Percentiles rank a stretch among this genome's conserved stretches.
These are phyloP conservation scores for Nothocercus julius DNA, from an alignment of 2,113 vertebrate genomes.

Conservation along the genomic window DNA sequence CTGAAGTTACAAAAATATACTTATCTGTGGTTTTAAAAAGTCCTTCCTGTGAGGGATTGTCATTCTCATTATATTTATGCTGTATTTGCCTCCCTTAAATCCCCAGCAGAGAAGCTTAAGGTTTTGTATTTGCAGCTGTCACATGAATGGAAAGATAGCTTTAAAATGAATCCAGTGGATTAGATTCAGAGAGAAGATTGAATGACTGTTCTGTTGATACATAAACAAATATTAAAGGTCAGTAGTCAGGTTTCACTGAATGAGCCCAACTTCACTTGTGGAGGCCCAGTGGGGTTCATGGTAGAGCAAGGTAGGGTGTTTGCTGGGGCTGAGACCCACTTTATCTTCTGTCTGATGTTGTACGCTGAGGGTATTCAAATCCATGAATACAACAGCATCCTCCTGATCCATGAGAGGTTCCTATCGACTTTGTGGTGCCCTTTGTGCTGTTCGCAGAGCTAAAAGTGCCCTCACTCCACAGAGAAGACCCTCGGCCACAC, in stretches of 20 bases:
- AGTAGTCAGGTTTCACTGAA: not conserved
- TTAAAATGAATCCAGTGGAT: not conserved
- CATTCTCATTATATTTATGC: not conserved
- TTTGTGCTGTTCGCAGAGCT: not conserved
- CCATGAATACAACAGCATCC: not conserved
- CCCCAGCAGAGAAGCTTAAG: not conserved
- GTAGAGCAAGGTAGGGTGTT: not conserved
- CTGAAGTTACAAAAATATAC: not conserved
- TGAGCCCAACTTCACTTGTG: not conserved
- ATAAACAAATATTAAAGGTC: not conserved
- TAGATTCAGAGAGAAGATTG: not conserved
- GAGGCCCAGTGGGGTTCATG: not conserved
- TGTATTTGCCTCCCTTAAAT: not conserved
- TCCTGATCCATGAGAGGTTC: not conserved
- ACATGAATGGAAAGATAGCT: not conserved
- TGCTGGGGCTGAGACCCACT: accelerated
- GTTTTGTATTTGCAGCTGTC: not conserved
- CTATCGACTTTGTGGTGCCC: not conserved
- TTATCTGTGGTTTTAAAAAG: not conserved
- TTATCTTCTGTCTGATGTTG: not conserved
- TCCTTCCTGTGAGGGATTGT: not conserved
- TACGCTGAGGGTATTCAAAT: not conserved
- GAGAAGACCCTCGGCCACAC: not conserved
- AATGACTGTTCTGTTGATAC: not conserved
- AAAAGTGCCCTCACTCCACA: no score